These are phyloP conservation scores for Diarsia brunnea DNA, from an alignment of 2,888 invertebrate genomes.

Conservation along the genomic window DNA sequence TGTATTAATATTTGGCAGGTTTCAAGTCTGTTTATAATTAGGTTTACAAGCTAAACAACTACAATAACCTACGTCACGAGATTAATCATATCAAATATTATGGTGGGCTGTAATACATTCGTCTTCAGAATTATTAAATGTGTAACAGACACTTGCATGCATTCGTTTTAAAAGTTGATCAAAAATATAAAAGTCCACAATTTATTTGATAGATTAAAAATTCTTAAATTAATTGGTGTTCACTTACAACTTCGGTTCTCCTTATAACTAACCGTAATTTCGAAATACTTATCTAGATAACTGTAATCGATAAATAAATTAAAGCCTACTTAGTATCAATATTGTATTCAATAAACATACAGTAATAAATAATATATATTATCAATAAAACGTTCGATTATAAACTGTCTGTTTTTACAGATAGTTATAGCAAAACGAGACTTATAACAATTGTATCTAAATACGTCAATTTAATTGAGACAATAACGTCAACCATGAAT, in stretches of 20 bases:
- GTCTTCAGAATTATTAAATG: constrained; percentile 9
- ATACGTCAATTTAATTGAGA: constrained; percentile 67
- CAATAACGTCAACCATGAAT: constrained; percentile 61
- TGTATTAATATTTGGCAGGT: constrained; percentile 86
- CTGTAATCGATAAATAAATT: constrained; percentile 64
- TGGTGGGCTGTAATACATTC: constrained; percentile 40
- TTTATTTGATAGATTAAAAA: constrained; percentile 43
- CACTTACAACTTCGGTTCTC: constrained; percentile 74
- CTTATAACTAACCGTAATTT: constrained; percentile 61
- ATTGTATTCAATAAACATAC: constrained; percentile 59
- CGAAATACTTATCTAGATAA: constrained; percentile 56
- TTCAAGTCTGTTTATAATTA: constrained; percentile 75
- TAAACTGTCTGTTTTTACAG: constrained; percentile 47
- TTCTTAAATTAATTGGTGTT: constrained; percentile 81
- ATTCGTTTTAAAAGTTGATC: constrained; percentile 25
- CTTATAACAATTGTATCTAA: constrained; percentile 60
- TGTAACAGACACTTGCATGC: constrained; percentile 4
- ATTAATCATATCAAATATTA: constrained; percentile 41
- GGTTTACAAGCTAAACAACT: constrained; percentile 60
- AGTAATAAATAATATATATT: constrained; percentile 64
- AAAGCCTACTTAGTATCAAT: constrained; percentile 65
- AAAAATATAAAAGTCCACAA: constrained; percentile 50
- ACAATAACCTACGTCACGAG: constrained; percentile 51
- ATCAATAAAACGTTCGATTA: constrained; percentile 49
- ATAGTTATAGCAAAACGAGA: constrained; percentile 53